These are phyloP conservation scores for Laticauda colubrina DNA, from an alignment of 2,113 vertebrate genomes.

Conservation along the genomic window DNA sequence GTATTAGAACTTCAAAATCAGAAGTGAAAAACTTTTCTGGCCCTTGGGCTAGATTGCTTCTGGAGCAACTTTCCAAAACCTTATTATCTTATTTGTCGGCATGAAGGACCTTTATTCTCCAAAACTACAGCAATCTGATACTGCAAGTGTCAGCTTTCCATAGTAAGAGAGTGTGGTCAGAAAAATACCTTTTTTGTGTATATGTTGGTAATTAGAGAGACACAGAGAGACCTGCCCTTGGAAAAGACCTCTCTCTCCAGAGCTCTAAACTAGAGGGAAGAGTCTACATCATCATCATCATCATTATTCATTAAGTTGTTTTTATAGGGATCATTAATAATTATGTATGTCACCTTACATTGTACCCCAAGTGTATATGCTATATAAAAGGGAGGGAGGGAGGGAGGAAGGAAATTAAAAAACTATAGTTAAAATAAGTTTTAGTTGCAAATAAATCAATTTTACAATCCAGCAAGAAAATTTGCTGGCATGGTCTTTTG, in stretches of 20 bases:
- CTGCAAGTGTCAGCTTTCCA: background rate
- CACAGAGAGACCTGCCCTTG: background rate
- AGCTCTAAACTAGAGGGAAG: background rate
- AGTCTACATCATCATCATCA: background rate
- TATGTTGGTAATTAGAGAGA: background rate
- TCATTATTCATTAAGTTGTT: background rate
- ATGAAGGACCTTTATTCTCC: background rate
- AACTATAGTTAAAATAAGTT: background rate
- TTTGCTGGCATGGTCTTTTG: background rate
- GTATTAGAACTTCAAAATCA: conserved; percentile 16
- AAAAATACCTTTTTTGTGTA: background rate
- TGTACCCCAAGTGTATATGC: background rate
- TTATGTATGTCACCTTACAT: background rate
- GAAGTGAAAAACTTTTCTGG: background rate
- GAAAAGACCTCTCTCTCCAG: background rate
- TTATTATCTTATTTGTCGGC: background rate
- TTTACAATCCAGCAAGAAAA: background rate
- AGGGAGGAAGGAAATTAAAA: background rate
- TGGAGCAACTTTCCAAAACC: background rate
- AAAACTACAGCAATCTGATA: background rate
- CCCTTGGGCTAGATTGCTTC: background rate
- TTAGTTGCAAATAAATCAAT: background rate
- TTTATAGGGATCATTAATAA: background rate
- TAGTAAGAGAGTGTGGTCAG: background rate
- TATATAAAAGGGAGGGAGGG: background rate